These are phyloP conservation scores for Thymelicus sylvestris DNA, from an alignment of 2,888 invertebrate genomes.

Conservation along the genomic window DNA sequence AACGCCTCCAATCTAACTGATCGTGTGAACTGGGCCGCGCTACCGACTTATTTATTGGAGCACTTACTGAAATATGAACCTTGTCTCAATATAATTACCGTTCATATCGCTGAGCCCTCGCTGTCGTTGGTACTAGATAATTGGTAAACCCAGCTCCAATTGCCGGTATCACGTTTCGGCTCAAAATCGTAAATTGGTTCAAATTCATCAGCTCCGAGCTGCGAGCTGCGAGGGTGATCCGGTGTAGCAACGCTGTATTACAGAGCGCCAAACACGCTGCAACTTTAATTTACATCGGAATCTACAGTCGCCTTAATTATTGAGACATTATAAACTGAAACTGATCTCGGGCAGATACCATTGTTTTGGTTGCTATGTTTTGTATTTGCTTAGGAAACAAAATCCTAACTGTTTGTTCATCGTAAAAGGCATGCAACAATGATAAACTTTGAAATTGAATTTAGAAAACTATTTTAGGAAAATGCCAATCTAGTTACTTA, in stretches of 20 bases:
- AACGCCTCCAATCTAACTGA: constrained; percentile 13
- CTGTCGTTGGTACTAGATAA: constrained; percentile 16
- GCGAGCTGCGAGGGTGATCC: background rate
- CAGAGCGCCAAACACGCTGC: constrained; percentile 22
- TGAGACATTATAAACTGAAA: too few relatives aligned
- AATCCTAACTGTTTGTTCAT: too few relatives aligned
- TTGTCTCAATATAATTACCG: background rate
- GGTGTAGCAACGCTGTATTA: constrained; percentile 23
- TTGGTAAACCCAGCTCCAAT: constrained; percentile 26
- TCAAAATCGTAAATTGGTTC: constrained; percentile 36
- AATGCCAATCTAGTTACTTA: too few relatives aligned
- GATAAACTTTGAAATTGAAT: too few relatives aligned
- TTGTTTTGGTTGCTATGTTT: too few relatives aligned
- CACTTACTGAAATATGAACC: background rate
- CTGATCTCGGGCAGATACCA: too few relatives aligned
- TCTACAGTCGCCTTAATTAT: too few relatives aligned
- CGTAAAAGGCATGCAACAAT: too few relatives aligned
- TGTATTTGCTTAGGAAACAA: too few relatives aligned
- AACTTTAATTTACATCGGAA: constrained; percentile 24
- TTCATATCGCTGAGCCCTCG: background rate
- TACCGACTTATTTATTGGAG: constrained; percentile 14
- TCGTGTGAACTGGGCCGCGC: constrained; percentile 37
- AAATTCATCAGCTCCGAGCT: constrained; percentile 34
- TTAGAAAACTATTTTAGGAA: too few relatives aligned
- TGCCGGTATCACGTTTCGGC: constrained; percentile 35